phyloP scores from a whole-genome alignment of 2,888 invertebrate genomes.

The Pomacea canaliculata region DNA sequence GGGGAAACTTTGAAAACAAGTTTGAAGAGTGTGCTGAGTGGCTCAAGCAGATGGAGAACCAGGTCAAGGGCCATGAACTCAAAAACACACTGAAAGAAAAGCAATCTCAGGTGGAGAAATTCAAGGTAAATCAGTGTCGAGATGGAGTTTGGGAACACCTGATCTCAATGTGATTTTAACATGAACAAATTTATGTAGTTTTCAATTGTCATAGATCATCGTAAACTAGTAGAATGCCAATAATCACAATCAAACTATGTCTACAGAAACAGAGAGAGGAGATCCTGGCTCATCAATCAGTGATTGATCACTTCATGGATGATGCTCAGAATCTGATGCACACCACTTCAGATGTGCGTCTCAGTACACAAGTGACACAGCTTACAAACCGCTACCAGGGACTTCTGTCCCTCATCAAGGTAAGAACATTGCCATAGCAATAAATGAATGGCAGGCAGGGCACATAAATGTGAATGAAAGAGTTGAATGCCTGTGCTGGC shows the following conservation, averaged over 20 bases:
- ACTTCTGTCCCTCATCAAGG: slow-evolving; percentile 88
- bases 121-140: slow-evolving; percentile 72
- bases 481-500: too few relatives aligned
- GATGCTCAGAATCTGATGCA: slow-evolving; percentile 87
- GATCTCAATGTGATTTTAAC: too few relatives aligned
- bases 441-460: too few relatives aligned
- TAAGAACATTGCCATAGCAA: slow-evolving; percentile 39
- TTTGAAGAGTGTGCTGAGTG: slow-evolving; percentile 84
- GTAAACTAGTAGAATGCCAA: too few relatives aligned
- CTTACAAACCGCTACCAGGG: slow-evolving; percentile 92
- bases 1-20: slow-evolving; percentile 84
- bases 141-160: too few relatives aligned
- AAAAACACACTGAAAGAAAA: slow-evolving; percentile 89
- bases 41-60: slow-evolving; percentile 87
- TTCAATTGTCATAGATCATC: too few relatives aligned
- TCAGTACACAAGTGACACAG: slow-evolving; percentile 84
- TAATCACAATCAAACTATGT: neutral
- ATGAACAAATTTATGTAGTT: too few relatives aligned
- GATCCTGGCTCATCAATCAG: slow-evolving; percentile 84
- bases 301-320: slow-evolving; percentile 90
- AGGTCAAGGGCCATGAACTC: slow-evolving; percentile 85
- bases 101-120: slow-evolving; percentile 81
- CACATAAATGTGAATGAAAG: too few relatives aligned
- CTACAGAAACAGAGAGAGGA: slow-evolving; percentile 75
- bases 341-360: slow-evolving; percentile 83